A percentile compares a stretch with the other conserved stretches of the same genome.
Conservation (phyloP, 2,113 vertebrate genomes). For the Neogale vison region DNA sequence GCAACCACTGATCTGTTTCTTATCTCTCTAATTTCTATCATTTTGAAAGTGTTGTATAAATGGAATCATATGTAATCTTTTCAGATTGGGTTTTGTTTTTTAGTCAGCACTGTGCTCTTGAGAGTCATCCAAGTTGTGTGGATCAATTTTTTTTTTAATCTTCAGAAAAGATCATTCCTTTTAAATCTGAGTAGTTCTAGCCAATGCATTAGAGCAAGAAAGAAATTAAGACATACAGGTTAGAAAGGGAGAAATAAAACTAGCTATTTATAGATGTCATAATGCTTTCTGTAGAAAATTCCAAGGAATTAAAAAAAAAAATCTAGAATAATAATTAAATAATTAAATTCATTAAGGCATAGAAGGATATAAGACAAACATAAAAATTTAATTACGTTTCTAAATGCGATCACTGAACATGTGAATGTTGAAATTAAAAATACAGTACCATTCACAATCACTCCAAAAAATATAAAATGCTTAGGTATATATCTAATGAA, state of each 20-base stretch:
- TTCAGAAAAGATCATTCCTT: not conserved
- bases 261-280: not conserved
- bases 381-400: not conserved
- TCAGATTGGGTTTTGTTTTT: not conserved
- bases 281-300: not conserved
- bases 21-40: not conserved
- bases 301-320: not conserved
- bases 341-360: not conserved
- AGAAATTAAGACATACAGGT: not conserved
- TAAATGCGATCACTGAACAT: not conserved
- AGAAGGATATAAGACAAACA: not conserved
- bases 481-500: not conserved
- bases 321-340: not conserved
- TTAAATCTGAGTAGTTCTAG: not conserved
- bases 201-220: not conserved
- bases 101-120: not conserved
- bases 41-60: not conserved
- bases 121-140: not conserved
- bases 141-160: not conserved
- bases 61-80: not conserved
- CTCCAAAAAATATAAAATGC: not conserved
- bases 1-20: not conserved
- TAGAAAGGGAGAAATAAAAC: not conserved
- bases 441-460: not conserved
- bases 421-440: not conserved